A percentile compares a stretch with the other conserved stretches of the same genome.
These are phyloP conservation scores for Tupiocoris notatus DNA, from an alignment of 2,888 invertebrate species.

Conservation along the genomic window DNA sequence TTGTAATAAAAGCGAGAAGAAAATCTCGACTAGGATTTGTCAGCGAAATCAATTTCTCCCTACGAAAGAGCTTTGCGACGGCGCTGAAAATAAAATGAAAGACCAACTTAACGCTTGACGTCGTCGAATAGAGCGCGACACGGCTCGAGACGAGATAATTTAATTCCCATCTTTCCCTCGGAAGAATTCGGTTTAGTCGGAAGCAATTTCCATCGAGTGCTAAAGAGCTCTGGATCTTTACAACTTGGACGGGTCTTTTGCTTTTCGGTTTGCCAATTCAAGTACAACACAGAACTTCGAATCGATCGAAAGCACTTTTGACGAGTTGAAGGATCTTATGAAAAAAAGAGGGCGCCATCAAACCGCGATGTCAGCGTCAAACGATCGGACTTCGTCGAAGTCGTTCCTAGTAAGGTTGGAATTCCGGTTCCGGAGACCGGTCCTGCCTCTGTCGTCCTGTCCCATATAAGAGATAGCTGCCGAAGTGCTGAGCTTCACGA, in stretches of 20 bases:
- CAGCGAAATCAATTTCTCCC: neutral
- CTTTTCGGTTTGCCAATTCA: too few species aligned
- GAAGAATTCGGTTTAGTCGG: slow-evolving; percentile 20
- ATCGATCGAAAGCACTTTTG: neutral
- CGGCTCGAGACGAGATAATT: slow-evolving; percentile 8
- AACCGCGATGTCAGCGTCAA: neutral
- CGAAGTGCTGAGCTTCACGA: slow-evolving; percentile 13
- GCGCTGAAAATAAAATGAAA: neutral
- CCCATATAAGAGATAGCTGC: slow-evolving; percentile 36
- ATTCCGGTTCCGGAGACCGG: slow-evolving; percentile 32
- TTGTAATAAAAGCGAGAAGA: too few species aligned
- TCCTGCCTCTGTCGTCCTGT: slow-evolving; percentile 11
- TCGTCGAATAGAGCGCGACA: neutral
- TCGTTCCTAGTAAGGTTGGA: neutral
- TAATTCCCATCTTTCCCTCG: slow-evolving; percentile 20
- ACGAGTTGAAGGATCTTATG: neutral
- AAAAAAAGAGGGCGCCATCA: neutral
- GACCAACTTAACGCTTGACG: neutral
- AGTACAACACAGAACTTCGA: neutral
- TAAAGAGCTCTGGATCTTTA: too few species aligned
- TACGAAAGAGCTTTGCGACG: neutral
- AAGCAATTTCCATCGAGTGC: slow-evolving; percentile 30
- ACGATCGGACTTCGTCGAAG: slow-evolving; percentile 24
- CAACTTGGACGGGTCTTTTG: too few species aligned
- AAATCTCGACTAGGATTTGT: neutral